These are phyloP conservation scores for Passer montanus DNA, from an alignment of 2,113 vertebrate genomes.

Conservation along the genomic window DNA sequence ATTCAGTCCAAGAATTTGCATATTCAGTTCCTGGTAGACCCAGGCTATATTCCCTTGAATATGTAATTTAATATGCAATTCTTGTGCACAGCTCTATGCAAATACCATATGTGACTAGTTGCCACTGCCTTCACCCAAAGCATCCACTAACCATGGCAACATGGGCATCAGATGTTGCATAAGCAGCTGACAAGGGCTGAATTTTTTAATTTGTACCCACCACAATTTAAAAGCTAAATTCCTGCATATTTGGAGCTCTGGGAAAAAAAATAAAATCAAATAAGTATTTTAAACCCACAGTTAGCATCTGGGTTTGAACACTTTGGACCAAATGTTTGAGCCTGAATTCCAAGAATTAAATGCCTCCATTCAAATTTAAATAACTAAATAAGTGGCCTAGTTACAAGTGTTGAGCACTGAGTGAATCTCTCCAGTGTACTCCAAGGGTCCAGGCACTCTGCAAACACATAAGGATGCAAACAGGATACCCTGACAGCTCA, in stretches of 20 bases:
- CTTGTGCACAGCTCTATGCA: constrained; percentile 28
- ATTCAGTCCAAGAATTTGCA: constrained; percentile 1
- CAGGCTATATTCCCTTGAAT: constrained; percentile 18
- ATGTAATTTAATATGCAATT: constrained; percentile 70
- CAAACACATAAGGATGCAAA: neutral
- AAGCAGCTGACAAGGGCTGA: constrained; percentile 18
- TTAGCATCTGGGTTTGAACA: neutral
- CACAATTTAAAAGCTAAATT: constrained; percentile 61
- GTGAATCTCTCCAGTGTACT: neutral
- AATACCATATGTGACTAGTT: constrained; percentile 71
- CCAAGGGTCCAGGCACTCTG: neutral
- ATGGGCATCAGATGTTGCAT: constrained; percentile 61
- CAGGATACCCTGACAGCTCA: neutral
- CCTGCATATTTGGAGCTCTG: constrained; percentile 19
- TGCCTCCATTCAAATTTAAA: neutral
- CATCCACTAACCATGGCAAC: constrained; percentile 74
- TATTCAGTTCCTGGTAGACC: neutral
- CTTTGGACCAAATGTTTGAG: neutral
- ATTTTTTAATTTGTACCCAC: constrained; percentile 60
- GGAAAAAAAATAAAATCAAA: neutral
- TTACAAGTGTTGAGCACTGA: neutral
- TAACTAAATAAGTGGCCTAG: neutral
- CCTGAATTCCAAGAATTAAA: neutral
- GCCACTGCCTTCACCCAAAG: constrained; percentile 66
- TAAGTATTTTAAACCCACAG: neutral